Evolutionary conservation across 1,140 invertebrate species (phyloP).

Genomic region (Musca vetustissima): DNA sequence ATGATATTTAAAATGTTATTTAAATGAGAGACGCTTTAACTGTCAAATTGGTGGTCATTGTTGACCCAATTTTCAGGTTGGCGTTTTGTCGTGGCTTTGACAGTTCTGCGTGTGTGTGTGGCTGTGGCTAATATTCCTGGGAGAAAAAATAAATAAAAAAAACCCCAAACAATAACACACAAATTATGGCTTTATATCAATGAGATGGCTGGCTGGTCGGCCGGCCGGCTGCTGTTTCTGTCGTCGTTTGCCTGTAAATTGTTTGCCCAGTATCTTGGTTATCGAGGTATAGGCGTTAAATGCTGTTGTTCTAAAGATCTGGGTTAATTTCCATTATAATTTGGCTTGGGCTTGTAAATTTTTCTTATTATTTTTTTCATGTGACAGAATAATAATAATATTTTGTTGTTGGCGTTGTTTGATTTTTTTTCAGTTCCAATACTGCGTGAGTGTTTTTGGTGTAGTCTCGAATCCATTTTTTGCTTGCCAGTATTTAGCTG

Average conservation of each 20-base stretch:
- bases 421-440: neutral
- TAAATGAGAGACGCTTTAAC: neutral
- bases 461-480: neutral
- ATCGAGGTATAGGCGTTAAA: neutral
- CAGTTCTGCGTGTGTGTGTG: no score
- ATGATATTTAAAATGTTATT: slow-evolving; percentile 17
- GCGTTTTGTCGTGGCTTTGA: no score
- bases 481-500: neutral
- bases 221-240: neutral
- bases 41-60: slow-evolving; percentile 24
- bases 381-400: neutral
- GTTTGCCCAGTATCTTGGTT: no score
- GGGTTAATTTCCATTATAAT: slow-evolving; percentile 8
- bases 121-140: no score
- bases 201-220: neutral
- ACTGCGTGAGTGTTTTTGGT: slow-evolving; percentile 3
- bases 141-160: neutral
- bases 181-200: slow-evolving; percentile 7
- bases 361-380: slow-evolving; percentile 10
- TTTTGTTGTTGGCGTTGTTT: neutral
- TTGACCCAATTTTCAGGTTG: slow-evolving; percentile 18
- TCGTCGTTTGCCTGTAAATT: neutral
- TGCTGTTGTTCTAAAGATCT: neutral
- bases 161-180: neutral
- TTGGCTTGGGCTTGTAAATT: neutral